Conservation (phyloP, 2,888 invertebrate genomes). For the Scaptomyza polygonia region DNA sequence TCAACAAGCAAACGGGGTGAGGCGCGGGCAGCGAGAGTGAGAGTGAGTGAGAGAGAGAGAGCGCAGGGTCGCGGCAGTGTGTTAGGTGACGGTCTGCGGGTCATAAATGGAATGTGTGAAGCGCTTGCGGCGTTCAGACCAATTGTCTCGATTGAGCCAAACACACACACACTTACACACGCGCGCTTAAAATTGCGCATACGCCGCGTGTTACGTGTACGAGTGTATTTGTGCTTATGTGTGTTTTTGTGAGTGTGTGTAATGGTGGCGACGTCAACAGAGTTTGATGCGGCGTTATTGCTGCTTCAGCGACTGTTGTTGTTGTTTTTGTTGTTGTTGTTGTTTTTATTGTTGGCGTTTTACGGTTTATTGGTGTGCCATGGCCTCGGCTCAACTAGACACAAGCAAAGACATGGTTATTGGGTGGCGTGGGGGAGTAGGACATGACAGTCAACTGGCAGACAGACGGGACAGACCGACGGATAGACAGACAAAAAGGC, state of each 20-base stretch:
- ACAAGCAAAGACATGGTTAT: neutral
- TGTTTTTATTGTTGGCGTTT: slow-evolving; percentile 36
- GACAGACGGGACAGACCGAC: too few relatives aligned
- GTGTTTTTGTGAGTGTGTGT: slow-evolving; percentile 6
- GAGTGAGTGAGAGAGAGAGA: neutral
- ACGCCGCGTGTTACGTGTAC: slow-evolving; percentile 35
- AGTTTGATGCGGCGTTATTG: slow-evolving; percentile 70
- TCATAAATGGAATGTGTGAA: slow-evolving; percentile 76
- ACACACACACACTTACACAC: slow-evolving; percentile 18
- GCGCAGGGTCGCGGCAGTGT: slow-evolving; percentile 14
- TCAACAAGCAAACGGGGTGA: slow-evolving; percentile 26
- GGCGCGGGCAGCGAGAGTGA: neutral
- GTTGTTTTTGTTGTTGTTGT: slow-evolving; percentile 10
- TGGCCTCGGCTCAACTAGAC: slow-evolving; percentile 44
- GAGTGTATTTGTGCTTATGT: slow-evolving; percentile 1
- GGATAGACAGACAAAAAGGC: neutral
- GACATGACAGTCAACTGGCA: slow-evolving; percentile 20
- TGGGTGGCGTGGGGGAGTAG: neutral
- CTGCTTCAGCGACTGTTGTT: slow-evolving; percentile 57
- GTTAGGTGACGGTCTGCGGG: slow-evolving; percentile 57
- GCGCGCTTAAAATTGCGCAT: slow-evolving; percentile 37
- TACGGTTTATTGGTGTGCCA: slow-evolving; percentile 67
- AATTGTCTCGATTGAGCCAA: slow-evolving; percentile 72
- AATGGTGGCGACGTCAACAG: slow-evolving; percentile 50
- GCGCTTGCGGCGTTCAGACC: slow-evolving; percentile 66